phyloP scores from a whole-genome alignment of 1,140 invertebrate genomes.

The Caenorhabditis inopinata region DNA sequence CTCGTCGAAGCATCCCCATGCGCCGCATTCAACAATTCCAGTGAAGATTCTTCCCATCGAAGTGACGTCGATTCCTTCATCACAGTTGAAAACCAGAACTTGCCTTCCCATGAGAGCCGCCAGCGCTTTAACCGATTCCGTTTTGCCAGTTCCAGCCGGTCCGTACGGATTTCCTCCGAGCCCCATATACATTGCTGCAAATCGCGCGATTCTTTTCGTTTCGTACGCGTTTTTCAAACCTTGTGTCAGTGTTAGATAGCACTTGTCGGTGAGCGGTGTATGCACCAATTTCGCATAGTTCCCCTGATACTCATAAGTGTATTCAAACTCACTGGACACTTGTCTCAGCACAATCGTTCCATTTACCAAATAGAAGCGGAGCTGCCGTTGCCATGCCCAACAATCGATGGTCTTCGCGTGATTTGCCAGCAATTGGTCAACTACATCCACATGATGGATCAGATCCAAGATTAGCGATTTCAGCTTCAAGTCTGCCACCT shows the following conservation, averaged over 20 bases:
- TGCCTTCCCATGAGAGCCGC: conserved; percentile 36
- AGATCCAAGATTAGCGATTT: conserved; percentile 85
- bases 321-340: conserved; percentile 77
- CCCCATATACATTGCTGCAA: conserved; percentile 83
- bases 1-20: conserved; percentile 99
- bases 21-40: conserved; percentile 90
- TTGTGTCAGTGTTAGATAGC: conserved; percentile 99
- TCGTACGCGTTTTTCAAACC: too few relatives aligned
- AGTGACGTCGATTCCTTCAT: conserved; percentile 73
- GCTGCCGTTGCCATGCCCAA: conserved; percentile 92
- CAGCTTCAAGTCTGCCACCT: conserved; percentile 57
- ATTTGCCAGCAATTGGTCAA: conserved; percentile 76
- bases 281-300: conserved; percentile 82
- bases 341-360: conserved; percentile 69
- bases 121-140: conserved; percentile 86
- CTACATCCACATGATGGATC: conserved; percentile 83
- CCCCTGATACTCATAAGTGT: conserved; percentile 77
- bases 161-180: conserved; percentile 97
- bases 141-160: conserved; percentile 97
- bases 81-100: conserved; percentile 98
- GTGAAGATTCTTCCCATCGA: conserved; percentile 91
- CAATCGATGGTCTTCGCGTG: conserved; percentile 73
- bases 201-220: too few relatives aligned
- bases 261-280: conserved; percentile 94
- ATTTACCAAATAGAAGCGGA: conserved; percentile 73